Conservation (phyloP, 2,113 vertebrate species). For the Sylvilagus bachmani region DNA sequence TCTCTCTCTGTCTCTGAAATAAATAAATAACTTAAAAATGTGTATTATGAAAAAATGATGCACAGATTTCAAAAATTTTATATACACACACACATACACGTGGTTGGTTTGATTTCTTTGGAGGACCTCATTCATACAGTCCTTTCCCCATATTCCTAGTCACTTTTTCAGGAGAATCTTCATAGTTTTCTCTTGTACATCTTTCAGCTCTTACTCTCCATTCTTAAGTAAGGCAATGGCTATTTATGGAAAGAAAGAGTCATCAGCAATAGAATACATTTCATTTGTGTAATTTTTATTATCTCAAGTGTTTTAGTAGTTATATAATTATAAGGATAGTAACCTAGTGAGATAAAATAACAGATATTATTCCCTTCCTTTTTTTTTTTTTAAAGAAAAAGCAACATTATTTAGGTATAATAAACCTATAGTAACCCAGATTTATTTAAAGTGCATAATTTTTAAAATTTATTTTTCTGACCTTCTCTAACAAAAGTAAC, state of each 20-base stretch:
- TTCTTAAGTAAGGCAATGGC: background rate
- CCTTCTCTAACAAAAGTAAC: no score
- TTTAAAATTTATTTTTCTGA: background rate
- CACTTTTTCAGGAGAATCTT: constrained; percentile 29
- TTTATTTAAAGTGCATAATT: background rate
- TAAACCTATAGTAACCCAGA: background rate
- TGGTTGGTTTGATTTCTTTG: constrained; percentile 1
- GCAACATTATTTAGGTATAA: background rate
- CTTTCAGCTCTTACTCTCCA: background rate
- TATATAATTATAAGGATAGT: constrained; percentile 40
- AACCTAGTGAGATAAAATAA: background rate
- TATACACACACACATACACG: background rate
- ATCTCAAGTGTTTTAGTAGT: background rate
- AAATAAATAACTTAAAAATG: no score
- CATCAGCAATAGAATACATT: background rate
- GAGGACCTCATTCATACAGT: background rate
- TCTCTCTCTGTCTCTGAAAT: no score
- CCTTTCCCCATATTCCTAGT: background rate
- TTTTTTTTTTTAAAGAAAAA: background rate
- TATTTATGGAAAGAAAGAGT: background rate
- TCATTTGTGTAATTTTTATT: background rate
- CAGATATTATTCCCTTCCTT: background rate
- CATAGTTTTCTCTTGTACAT: background rate
- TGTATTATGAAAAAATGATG: no score
- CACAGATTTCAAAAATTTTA: no score